Conservation (phyloP, 2,797 vertebrate species). For the Sciurus vulgaris region DNA sequence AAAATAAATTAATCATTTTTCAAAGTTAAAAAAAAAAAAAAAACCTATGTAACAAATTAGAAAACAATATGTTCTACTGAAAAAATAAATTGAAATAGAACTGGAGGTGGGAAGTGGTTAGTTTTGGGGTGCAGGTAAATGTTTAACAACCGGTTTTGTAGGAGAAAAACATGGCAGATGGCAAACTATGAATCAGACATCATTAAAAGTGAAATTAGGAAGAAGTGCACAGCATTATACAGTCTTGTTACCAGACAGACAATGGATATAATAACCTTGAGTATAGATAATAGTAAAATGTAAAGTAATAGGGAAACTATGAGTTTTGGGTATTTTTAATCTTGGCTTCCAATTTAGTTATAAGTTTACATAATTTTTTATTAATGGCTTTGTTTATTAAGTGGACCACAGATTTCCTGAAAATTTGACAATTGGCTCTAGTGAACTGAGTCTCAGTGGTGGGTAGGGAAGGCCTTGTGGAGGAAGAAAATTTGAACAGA, state of each 20-base stretch:
- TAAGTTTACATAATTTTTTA: neutral
- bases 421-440: neutral
- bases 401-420: neutral
- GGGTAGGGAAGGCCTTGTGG: neutral
- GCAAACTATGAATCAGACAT: neutral
- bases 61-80: neutral
- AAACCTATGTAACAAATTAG: neutral
- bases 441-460: neutral
- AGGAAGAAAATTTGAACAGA: neutral
- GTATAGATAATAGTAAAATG: neutral
- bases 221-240: neutral
- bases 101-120: neutral
- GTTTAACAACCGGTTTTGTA: neutral
- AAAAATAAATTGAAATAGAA: neutral
- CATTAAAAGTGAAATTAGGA: neutral
- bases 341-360: neutral
- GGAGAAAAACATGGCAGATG: too few relatives aligned
- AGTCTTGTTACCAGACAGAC: neutral
- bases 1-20: too few relatives aligned
- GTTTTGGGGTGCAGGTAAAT: neutral
- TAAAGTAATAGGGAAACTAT: neutral
- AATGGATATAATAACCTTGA: neutral
- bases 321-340: neutral
- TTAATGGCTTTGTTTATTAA: neutral
- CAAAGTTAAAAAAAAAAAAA: neutral